Evolutionary conservation across 2,797 vertebrate species (phyloP).

Genomic region (Pelobates cultripes): DNA sequence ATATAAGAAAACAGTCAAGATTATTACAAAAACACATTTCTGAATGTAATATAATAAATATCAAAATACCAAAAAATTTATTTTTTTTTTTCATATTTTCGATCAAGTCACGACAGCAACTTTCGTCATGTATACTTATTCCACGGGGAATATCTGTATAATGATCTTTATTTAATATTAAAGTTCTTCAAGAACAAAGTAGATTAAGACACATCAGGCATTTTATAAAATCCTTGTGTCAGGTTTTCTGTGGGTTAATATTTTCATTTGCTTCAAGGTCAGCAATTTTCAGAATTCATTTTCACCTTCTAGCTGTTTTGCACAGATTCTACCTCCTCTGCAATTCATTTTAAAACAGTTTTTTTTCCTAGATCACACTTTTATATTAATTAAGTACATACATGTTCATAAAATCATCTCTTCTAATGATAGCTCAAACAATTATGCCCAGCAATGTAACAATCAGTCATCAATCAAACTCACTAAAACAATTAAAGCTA

Average conservation of each 20-base stretch:
- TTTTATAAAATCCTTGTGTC: no score
- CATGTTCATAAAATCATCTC: constrained; percentile 20
- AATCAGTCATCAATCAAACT: constrained; percentile 51
- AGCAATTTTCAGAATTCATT: not conserved
- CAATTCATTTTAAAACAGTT: not conserved
- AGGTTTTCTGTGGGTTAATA: not conserved
- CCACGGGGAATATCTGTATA: no score
- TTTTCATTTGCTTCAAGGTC: not conserved
- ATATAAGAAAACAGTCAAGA: no score
- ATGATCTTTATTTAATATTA: no score
- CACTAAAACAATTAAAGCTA: constrained; percentile 54
- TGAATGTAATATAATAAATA: no score
- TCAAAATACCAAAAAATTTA: no score
- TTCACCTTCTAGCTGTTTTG: not conserved
- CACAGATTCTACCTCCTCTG: not conserved
- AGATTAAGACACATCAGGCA: no score
- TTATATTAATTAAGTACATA: constrained; percentile 17
- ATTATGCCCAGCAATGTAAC: constrained; percentile 22
- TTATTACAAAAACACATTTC: no score
- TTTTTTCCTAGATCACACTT: not conserved
- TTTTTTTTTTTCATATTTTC: no score
- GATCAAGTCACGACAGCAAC: no score
- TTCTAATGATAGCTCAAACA: constrained; percentile 12
- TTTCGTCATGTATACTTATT: no score
- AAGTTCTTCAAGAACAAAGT: no score